Conservation (phyloP, 2,797 vertebrate species). For the Peromyscus eremicus region DNA sequence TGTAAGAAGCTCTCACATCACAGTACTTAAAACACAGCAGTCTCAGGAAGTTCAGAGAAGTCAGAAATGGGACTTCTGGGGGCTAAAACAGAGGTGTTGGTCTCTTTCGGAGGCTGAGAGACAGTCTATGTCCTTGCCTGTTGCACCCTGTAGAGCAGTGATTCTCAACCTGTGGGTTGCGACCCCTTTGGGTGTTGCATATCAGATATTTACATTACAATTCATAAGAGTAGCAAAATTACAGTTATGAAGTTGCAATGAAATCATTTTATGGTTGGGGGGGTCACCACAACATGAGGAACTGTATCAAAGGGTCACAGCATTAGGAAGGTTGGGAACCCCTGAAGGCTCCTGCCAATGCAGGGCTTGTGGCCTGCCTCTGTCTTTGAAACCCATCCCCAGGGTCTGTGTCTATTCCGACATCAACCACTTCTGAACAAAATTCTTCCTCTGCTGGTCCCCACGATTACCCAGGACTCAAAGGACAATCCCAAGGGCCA, state of each 20-base stretch:
- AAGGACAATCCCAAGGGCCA: too few species aligned
- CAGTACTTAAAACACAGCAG: neutral
- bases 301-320: neutral
- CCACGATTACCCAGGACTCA: fast-evolving
- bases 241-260: neutral
- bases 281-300: neutral
- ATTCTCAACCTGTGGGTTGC: neutral
- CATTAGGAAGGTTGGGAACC: neutral
- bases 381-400: neutral
- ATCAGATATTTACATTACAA: neutral
- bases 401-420: neutral
- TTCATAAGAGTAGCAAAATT: neutral
- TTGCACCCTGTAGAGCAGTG: neutral
- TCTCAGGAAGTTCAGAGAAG: too few species aligned
- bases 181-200: neutral
- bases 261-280: neutral
- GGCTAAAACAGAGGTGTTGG: too few species aligned
- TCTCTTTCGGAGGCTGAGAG: neutral
- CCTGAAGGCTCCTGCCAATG: neutral
- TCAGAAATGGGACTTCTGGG: neutral
- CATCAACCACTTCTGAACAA: neutral
- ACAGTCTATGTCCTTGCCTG: neutral
- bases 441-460: neutral
- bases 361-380: neutral
- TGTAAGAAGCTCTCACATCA: neutral